Evolutionary conservation across 1,140 invertebrate species (phyloP).

Genomic region (Orchestia grillus): DNA sequence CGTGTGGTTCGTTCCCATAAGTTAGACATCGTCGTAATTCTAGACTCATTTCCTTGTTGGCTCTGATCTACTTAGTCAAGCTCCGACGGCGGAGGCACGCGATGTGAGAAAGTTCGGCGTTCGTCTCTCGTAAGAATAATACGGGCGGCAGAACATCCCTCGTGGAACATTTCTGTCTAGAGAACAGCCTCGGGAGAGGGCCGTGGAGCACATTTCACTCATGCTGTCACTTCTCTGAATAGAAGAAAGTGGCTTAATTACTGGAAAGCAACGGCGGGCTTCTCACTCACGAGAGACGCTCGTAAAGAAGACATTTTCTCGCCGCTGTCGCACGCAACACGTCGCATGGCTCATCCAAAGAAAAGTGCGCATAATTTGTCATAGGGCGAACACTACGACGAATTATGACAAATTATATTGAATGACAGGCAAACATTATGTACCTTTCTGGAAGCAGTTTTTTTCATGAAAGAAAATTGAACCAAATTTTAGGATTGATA

Average conservation of each 20-base stretch:
- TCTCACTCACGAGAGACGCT: not conserved
- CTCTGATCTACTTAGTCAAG: not conserved
- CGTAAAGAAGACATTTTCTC: not conserved
- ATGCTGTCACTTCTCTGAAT: not conserved
- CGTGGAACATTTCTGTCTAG: not conserved
- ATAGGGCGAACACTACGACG: too few species aligned
- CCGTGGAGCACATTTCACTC: not conserved
- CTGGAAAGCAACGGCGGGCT: not conserved
- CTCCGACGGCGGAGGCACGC: not conserved
- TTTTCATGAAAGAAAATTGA: too few species aligned
- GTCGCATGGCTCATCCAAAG: not conserved
- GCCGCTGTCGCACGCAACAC: not conserved
- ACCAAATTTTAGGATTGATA: too few species aligned
- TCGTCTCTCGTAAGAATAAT: not conserved
- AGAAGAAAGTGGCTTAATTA: conserved; percentile 9
- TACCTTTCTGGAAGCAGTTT: too few species aligned
- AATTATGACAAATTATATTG: too few species aligned
- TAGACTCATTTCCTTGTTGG: not conserved
- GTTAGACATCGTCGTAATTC: not conserved
- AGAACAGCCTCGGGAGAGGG: not conserved
- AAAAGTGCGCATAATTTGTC: not conserved
- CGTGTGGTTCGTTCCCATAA: not conserved
- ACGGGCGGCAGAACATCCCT: not conserved
- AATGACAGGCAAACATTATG: too few species aligned
- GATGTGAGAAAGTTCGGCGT: not conserved